Base-by-base conservation (phyloP, 2,113 vertebrate species). In the Dromas ardeola region DNA sequence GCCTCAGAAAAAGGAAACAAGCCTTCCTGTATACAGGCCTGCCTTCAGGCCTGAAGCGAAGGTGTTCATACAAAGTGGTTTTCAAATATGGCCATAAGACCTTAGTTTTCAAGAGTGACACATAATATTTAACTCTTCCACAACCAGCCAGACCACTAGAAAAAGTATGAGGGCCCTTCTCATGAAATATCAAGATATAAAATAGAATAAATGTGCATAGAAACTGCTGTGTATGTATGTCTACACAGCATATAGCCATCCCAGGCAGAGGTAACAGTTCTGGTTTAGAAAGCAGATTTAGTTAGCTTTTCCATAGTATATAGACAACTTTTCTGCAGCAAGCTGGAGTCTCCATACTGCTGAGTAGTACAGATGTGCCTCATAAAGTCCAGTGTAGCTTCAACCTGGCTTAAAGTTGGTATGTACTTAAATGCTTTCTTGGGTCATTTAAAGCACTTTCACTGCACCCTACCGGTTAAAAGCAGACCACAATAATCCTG, bases 311-410 rank as follows among this genome's bases (percentile, higher is more conserved):
- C 49, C 13, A 11, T 20, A 38, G 52, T 18, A n/a, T 13, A 40
- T 6, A 45, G 42, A 26, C 27, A 76, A 55, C 11, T 47, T 85
- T 36, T 40, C 23, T 58, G 49, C 29, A 76, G 47, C 34, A 78
- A 55, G 10, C 43, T 59, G 56, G 34, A 59, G 27, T 30, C 47
- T 85, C 67, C 1, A 0, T 47, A 34, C 14, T 4, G 2, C 43
- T 50, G 62, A 80, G 13, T 34, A n/a, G 34, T 12, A 49, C 6
- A 36, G 38, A 30, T 65, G 30, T 65, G 34, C 10, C 27, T 38
- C 1, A 0, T 1, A 25, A 30, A 26, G 21, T 38, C 66, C 23
- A 19, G 1, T 3, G 29, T 7, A 43, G 30, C 32, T 56, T 50
- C 47, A 52, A 17, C 25, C 43, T 36, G 30, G 9, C 19, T 81